Evolutionary conservation across 2,797 vertebrate genomes (phyloP), one percentile per base, ranked within the genome.

Genomic region (Pelochelys cantorii): DNA sequence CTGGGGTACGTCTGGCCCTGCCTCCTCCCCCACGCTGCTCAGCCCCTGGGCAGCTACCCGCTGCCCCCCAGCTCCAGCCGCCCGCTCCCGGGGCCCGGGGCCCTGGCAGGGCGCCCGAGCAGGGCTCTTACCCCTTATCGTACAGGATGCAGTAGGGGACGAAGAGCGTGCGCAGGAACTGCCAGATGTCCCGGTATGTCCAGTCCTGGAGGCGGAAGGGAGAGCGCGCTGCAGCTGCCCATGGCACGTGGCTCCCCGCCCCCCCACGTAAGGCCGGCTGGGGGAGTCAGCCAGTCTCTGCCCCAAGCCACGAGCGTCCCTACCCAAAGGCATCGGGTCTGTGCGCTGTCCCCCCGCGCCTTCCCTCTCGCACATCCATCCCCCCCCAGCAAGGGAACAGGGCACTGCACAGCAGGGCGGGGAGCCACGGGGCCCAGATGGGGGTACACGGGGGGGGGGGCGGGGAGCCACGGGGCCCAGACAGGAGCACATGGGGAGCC

Each of bases 81-180:
- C 6, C 29, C 7, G 7, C 15, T 4, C 15, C 15, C 15, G 1
- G 62, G 12, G 29, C 74, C 11, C 71, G 29, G 65, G 22, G 78
- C 18, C 27, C 12, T 11, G 59, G 59, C 59, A 5, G 4, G 37
- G 74, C 4, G 1, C n/a, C 17, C 71, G 4, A 65, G 7, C 29
- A 0, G 0, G 31, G 5, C 29, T 25, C 98, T 98, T 96, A 99
- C 99, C 99, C 99, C 95, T 98, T 99, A 94, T 99, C 99, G 2
- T 99, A 99, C n/a, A 99, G 99, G 91, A 99, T 96, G 78, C 99
- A 99, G 98, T 99, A 99, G 0, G 99, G 99, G 52, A 99, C 97
- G 6, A 98, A 99, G 11, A 99, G 97, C 2, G 97, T 98, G 85
- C 99, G 99, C 86, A 99, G 96, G 92, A 99, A 99, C 1, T 98